Conservation (phyloP, 1,140 invertebrate species). For the Psilanteris sp. region DNA sequence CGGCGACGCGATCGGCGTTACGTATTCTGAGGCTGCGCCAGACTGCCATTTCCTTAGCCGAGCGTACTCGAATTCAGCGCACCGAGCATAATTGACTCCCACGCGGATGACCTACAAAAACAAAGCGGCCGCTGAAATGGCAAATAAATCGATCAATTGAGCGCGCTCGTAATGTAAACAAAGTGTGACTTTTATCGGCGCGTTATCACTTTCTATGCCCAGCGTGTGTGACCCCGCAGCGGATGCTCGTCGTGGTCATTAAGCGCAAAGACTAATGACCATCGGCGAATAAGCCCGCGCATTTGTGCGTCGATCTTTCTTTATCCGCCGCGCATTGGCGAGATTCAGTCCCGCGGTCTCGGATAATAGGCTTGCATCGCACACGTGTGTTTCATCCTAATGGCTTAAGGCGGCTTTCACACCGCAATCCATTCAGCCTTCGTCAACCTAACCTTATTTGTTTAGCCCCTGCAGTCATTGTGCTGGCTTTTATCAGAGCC, state of each 20-base stretch:
- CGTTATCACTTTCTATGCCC: constrained; percentile 42
- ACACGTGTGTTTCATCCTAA: constrained; percentile 50
- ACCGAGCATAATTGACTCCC: constrained; percentile 11
- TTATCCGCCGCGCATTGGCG: constrained; percentile 30
- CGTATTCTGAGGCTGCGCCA: too few relatives aligned
- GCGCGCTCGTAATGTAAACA: constrained; percentile 22
- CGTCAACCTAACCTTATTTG: constrained; percentile 57
- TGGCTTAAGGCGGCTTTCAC: constrained; percentile 61
- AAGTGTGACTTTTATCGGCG: constrained; percentile 51
- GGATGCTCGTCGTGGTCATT: constrained; percentile 40
- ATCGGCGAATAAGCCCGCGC: constrained; percentile 14
- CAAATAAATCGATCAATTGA: constrained; percentile 26
- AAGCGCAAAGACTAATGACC: constrained; percentile 50
- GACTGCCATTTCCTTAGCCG: too few relatives aligned
- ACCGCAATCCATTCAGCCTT: constrained; percentile 42
- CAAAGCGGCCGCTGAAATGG: too few relatives aligned
- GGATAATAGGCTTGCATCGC: constrained; percentile 54
- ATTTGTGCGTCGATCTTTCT: constrained; percentile 47
- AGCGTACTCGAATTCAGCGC: too few relatives aligned
- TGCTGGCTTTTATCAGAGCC: constrained; percentile 34
- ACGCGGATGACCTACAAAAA: constrained; percentile 31
- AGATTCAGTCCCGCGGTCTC: constrained; percentile 47
- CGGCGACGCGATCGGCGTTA: too few relatives aligned
- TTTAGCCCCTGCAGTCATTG: constrained; percentile 51
- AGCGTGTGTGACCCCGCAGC: constrained; percentile 29